These are phyloP conservation scores for Nannospalax galili DNA, from an alignment of 2,113 vertebrate genomes.

Conservation along the genomic window DNA sequence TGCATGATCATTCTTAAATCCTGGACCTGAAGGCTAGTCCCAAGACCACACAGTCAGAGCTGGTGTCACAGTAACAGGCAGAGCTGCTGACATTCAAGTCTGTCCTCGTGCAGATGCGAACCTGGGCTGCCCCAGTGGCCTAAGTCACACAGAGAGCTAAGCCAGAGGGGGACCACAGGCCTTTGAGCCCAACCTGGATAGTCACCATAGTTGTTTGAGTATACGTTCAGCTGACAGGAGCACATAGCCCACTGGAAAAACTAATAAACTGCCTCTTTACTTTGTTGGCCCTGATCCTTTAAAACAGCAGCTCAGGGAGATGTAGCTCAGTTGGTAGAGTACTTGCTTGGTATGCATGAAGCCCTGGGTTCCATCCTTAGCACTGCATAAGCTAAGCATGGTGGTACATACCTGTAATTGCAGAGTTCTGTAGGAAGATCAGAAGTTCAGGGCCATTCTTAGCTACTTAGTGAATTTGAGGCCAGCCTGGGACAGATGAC, in stretches of 20 bases:
- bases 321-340: neutral
- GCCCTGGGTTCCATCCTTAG: neutral
- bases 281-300: neutral
- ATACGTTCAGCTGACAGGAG: neutral
- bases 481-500: no score
- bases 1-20: no score
- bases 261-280: neutral
- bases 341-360: neutral
- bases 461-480: neutral
- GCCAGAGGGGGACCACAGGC: neutral
- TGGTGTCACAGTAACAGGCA: neutral
- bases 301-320: neutral
- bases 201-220: no score
- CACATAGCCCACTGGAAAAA: neutral
- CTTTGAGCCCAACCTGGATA: neutral
- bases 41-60: neutral
- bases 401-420: neutral
- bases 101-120: neutral
- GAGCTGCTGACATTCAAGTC: neutral
- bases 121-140: rapidly evolving
- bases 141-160: neutral
- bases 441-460: neutral
- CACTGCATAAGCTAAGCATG: neutral
- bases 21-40: no score
- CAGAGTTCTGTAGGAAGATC: neutral